Conservation (phyloP, 2,113 vertebrate species). For the Isichthys henryi region DNA sequence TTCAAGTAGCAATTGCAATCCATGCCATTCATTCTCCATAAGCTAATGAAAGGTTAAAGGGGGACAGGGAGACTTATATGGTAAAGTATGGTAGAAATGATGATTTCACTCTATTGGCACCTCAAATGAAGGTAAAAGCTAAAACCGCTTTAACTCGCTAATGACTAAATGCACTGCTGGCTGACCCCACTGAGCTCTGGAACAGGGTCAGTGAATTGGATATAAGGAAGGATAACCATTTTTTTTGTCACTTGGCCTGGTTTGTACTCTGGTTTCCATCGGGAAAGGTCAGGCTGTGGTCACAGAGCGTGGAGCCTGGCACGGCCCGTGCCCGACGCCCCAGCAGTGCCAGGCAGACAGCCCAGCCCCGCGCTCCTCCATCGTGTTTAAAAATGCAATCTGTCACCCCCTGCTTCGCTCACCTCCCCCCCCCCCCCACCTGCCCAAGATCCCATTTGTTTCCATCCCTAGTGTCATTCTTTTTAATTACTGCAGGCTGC, state of each 20-base stretch:
- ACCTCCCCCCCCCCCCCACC: not conserved
- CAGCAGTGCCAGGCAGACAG: not conserved
- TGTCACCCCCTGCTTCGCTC: not conserved
- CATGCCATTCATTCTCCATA: not conserved
- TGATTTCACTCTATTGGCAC: not conserved
- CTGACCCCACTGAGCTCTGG: not conserved
- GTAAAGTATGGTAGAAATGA: not conserved
- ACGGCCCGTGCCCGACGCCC: too few relatives aligned
- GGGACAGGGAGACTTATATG: not conserved
- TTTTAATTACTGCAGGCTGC: conserved; percentile 14
- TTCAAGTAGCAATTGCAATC: not conserved
- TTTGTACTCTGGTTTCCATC: not conserved
- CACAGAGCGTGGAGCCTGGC: not conserved
- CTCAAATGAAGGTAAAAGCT: not conserved
- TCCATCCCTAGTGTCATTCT: not conserved
- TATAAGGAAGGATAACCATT: not conserved
- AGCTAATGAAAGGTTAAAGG: conserved; percentile 7
- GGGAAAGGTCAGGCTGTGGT: not conserved
- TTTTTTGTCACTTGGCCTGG: not conserved
- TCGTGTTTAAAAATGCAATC: not conserved
- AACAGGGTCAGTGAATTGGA: not conserved
- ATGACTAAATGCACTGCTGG: conserved; percentile 4
- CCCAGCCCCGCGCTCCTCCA: not conserved
- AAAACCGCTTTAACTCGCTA: not conserved
- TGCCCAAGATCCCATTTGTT: not conserved